Percentiles rank a stretch among this genome's conserved stretches.
These are phyloP conservation scores for Trissonchulus sp. DNA, from an alignment of 2,888 invertebrate species.

Conservation along the genomic window DNA sequence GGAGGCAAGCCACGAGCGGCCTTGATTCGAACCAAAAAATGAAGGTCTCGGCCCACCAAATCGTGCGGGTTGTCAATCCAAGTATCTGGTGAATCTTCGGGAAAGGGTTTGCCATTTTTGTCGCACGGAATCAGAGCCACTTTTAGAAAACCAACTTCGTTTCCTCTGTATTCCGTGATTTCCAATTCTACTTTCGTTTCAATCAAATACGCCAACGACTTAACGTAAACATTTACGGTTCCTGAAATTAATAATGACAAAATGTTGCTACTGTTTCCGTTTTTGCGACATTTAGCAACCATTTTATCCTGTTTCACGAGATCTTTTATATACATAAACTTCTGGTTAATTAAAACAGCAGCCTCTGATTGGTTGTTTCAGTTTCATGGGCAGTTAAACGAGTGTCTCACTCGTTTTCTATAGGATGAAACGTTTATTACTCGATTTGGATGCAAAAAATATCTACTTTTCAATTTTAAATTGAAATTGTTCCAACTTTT, in stretches of 20 bases:
- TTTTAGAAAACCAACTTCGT: conserved; percentile 52
- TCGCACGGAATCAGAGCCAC: conserved; percentile 56
- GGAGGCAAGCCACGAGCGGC: conserved; percentile 53
- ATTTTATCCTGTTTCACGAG: background rate
- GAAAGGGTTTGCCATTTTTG: conserved; percentile 54
- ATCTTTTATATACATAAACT: conserved; percentile 48
- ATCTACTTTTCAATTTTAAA: too few relatives aligned
- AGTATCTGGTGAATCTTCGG: conserved; percentile 46
- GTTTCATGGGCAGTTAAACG: too few relatives aligned
- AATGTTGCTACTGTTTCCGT: background rate
- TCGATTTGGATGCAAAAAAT: too few relatives aligned
- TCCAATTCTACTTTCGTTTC: conserved; percentile 56
- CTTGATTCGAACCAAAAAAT: conserved; percentile 55
- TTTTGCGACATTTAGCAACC: too few relatives aligned
- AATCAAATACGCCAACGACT: conserved; percentile 50
- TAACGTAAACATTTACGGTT: conserved; percentile 48
- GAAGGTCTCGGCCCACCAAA: conserved; percentile 53
- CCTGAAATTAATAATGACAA: conserved; percentile 42
- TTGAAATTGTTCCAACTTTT: too few relatives aligned
- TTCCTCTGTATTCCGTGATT: conserved; percentile 55
- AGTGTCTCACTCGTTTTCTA: too few relatives aligned
- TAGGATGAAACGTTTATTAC: too few relatives aligned
- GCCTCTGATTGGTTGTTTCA: too few relatives aligned
- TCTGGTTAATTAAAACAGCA: too few relatives aligned
- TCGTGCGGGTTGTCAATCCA: conserved; percentile 56